A percentile compares a stretch with the other conserved stretches of the same genome.
Evolutionary conservation across 2,888 invertebrate species (phyloP).

Genomic region (Polyommatus iphigenia): DNA sequence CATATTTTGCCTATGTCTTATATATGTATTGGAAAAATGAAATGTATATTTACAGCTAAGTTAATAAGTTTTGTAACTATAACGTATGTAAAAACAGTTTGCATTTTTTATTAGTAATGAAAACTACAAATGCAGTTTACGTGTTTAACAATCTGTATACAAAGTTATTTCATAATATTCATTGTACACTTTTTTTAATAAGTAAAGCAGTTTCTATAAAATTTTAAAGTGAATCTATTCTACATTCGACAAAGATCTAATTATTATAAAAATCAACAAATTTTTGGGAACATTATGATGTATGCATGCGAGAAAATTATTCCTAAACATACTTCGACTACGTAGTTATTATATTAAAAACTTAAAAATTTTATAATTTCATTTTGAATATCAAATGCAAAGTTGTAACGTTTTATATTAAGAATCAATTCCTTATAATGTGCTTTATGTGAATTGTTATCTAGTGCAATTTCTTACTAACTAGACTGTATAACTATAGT

Average conservation of each 20-base stretch:
- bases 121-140: not conserved
- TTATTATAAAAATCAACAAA: not conserved
- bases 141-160: not conserved
- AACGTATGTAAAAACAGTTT: too few species aligned
- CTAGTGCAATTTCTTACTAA: not conserved
- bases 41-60: too few species aligned
- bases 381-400: too few species aligned
- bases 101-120: too few species aligned
- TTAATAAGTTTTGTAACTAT: too few species aligned
- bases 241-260: not conserved
- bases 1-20: too few species aligned
- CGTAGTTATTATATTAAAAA: not conserved
- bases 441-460: not conserved
- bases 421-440: slow-evolving; percentile 12
- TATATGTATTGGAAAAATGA: too few species aligned
- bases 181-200: too few species aligned
- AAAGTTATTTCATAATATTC: not conserved
- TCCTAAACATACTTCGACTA: not conserved
- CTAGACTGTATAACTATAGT: too few species aligned
- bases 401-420: not conserved
- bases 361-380: too few species aligned
- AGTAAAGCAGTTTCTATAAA: too few species aligned
- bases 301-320: not conserved
- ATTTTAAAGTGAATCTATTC: not conserved
- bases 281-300: not conserved